A percentile compares a stretch with the other conserved stretches of the same genome.
Conservation (phyloP, 2,113 vertebrate species). For the Marcusenius ussheri region DNA sequence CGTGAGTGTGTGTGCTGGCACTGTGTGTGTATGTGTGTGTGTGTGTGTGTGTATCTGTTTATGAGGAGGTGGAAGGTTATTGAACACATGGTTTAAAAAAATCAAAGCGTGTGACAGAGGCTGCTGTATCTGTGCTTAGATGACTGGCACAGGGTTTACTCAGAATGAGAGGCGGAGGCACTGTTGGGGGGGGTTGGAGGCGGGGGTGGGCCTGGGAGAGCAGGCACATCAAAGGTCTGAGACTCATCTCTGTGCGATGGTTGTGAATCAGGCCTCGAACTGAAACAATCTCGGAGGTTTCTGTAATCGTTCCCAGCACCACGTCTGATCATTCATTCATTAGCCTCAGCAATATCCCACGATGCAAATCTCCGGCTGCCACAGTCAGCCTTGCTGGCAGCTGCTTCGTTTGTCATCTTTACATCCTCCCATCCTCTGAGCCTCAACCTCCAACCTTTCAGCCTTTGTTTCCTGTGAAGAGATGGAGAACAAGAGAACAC, state of each 20-base stretch:
- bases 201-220: not conserved
- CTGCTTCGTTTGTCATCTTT: not conserved
- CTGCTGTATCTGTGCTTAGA: not conserved
- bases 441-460: not conserved
- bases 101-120: not conserved
- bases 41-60: not conserved
- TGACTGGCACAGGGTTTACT: not conserved
- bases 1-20: not conserved
- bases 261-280: conserved; percentile 6
- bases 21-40: not conserved
- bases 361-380: not conserved
- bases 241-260: conserved; percentile 9
- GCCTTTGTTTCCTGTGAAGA: not conserved
- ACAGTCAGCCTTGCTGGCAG: not conserved
- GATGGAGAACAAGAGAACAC: not conserved
- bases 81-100: not conserved
- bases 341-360: not conserved
- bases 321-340: not conserved
- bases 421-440: not conserved
- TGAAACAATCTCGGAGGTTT: conserved; percentile 13
- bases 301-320: not conserved
- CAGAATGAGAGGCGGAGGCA: not conserved
- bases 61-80: not conserved
- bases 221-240: conserved; percentile 14
- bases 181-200: not conserved